phyloP scores from a whole-genome alignment of 2,113 vertebrate genomes.

The Engystomops pustulosus region DNA sequence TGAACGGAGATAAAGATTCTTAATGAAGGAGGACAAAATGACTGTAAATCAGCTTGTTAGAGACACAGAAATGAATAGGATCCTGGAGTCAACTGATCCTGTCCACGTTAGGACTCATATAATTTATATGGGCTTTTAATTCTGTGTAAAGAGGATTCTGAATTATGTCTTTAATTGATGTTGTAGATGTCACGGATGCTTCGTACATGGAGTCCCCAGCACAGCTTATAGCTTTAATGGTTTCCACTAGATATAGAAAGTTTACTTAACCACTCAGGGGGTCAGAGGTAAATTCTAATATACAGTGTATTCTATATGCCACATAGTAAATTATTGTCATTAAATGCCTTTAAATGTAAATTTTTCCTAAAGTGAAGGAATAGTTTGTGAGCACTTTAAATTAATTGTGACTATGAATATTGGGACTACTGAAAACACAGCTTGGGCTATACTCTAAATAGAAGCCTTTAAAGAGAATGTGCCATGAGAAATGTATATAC shows the following conservation, averaged over 20 bases:
- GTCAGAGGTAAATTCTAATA: not conserved
- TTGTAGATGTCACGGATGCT: slow-evolving; percentile 44
- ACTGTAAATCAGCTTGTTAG: slow-evolving; percentile 56
- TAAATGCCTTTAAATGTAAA: not conserved
- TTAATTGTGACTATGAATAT: not conserved
- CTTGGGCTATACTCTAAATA: no score
- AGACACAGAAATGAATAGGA: slow-evolving; percentile 50
- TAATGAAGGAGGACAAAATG: slow-evolving; percentile 57
- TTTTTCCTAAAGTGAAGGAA: no score
- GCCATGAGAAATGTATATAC: no score
- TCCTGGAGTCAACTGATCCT: slow-evolving; percentile 49
- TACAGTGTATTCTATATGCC: not conserved
- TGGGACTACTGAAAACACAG: not conserved
- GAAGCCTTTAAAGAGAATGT: no score
- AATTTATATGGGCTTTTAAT: slow-evolving; percentile 49
- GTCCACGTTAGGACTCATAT: slow-evolving; percentile 22
- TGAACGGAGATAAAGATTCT: slow-evolving; percentile 45
- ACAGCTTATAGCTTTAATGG: slow-evolving; percentile 17
- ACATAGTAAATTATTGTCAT: not conserved
- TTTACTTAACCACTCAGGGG: slow-evolving; percentile 1
- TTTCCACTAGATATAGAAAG: slow-evolving; percentile 35
- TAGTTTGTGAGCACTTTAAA: not conserved
- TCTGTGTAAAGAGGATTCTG: slow-evolving; percentile 50
- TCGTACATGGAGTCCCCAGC: slow-evolving; percentile 1
- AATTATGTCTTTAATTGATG: slow-evolving; percentile 56